A percentile compares a stretch with the other conserved stretches of the same genome.
phyloP scores from a whole-genome alignment of 2,888 invertebrate genomes.

The Temnothorax ravouxi region DNA sequence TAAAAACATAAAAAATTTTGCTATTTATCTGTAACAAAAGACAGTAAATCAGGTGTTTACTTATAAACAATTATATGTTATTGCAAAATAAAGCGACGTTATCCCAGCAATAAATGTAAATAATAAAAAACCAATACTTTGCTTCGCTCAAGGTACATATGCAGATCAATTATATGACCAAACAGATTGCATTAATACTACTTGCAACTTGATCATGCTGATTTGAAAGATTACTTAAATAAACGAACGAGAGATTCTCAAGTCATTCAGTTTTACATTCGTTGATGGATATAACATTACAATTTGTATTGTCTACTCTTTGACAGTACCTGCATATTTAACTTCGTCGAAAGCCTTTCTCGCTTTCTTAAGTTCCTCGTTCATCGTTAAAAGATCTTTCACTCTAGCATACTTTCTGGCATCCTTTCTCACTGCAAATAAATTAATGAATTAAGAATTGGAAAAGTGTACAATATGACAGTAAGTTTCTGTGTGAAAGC shows the following conservation, averaged over 20 bases:
- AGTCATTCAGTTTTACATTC: slow-evolving; percentile 42
- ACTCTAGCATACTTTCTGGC: slow-evolving; percentile 98
- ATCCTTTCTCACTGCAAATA: slow-evolving; percentile 95
- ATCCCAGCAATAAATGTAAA: slow-evolving; percentile 14
- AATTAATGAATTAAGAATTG: background rate
- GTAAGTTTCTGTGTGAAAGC: background rate
- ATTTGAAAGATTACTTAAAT: slow-evolving; percentile 6
- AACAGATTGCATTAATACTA: slow-evolving; percentile 29
- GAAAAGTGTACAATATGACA: background rate
- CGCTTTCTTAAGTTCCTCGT: slow-evolving; percentile 99
- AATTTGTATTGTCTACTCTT: slow-evolving; percentile 77
- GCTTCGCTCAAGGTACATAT: background rate
- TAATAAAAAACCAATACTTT: slow-evolving; percentile 16
- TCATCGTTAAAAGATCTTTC: slow-evolving; percentile 98
- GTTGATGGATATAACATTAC: slow-evolving; percentile 57
- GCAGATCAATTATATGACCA: slow-evolving; percentile 25
- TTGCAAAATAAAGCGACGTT: slow-evolving; percentile 34
- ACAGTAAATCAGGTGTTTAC: background rate
- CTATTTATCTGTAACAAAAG: slow-evolving; percentile 6
- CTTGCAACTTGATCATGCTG: slow-evolving; percentile 39
- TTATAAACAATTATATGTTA: slow-evolving; percentile 16
- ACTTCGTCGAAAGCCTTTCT: slow-evolving; percentile 99
- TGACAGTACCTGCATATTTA: slow-evolving; percentile 95
- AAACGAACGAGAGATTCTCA: slow-evolving; percentile 31
- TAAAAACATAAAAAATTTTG: slow-evolving; percentile 18